These are phyloP conservation scores for Ommatoiulus sabulosus DNA, from an alignment of 2,888 invertebrate species.

Conservation along the genomic window DNA sequence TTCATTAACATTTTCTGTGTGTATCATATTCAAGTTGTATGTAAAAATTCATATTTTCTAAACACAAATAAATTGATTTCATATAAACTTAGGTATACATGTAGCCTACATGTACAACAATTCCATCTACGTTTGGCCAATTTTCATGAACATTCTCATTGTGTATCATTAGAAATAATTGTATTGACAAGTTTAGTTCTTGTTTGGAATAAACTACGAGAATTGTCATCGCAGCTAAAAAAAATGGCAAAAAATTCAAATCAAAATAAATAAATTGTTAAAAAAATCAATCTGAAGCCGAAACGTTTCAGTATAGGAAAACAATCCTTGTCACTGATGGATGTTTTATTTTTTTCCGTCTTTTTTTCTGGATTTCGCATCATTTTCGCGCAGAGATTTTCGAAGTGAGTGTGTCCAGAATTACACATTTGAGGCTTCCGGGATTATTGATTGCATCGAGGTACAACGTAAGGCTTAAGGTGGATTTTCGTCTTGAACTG, in stretches of 20 bases:
- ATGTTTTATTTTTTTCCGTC: constrained; percentile 17
- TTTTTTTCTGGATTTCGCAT: neutral
- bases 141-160: no score
- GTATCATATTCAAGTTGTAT: no score
- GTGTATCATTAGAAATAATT: no score
- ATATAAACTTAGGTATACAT: no score
- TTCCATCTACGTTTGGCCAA: no score
- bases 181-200: no score
- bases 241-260: neutral
- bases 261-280: neutral
- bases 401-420: constrained; percentile 17
- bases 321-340: constrained; percentile 40
- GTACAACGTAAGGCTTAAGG: constrained; percentile 21
- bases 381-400: neutral
- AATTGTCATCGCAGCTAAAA: neutral
- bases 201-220: neutral
- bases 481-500: constrained; percentile 10
- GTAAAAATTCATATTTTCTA: no score
- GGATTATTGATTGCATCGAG: constrained; percentile 36
- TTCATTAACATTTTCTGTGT: no score
- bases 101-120: no score
- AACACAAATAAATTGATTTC: no score
- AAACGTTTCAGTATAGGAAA: neutral
- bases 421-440: constrained; percentile 36
- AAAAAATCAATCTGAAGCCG: neutral